Evolutionary conservation across 2,888 invertebrate genomes (phyloP).

Genomic region (Candidula unifasciata): DNA sequence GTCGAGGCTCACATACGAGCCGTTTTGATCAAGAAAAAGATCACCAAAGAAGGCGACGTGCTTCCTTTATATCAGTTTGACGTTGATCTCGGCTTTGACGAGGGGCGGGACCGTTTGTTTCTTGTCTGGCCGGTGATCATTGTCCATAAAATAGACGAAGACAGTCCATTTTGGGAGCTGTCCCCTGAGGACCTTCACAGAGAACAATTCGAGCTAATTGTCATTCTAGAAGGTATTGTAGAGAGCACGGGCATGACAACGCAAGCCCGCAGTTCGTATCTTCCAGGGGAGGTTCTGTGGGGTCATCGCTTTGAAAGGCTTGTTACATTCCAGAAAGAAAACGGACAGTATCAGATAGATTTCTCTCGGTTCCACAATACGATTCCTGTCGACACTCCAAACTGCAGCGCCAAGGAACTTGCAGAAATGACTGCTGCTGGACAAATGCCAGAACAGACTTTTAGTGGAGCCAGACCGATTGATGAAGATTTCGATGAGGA

Average conservation of each 20-base stretch:
- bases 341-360: constrained; percentile 78
- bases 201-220: constrained; percentile 96
- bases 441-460: constrained; percentile 63
- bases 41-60: constrained; percentile 94
- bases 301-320: constrained; percentile 78
- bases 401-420: constrained; percentile 75
- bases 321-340: constrained; percentile 78
- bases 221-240: constrained; percentile 94
- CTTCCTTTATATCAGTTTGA: constrained; percentile 96
- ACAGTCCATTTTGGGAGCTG: constrained; percentile 92
- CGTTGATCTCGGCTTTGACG: constrained; percentile 92
- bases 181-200: constrained; percentile 93
- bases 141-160: constrained; percentile 94
- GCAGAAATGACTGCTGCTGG: constrained; percentile 68
- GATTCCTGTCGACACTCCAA: constrained; percentile 76
- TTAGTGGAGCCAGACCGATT: constrained; percentile 44
- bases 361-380: constrained; percentile 78
- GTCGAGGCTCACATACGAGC: constrained; percentile 98
- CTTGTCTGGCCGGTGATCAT: constrained; percentile 99
- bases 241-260: constrained; percentile 87
- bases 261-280: constrained; percentile 80
- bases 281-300: constrained; percentile 79
- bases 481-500: constrained; percentile 32
- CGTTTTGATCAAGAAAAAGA: constrained; percentile 94
- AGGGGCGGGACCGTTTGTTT: constrained; percentile 94